Percentiles rank a stretch among this genome's conserved stretches.
These are phyloP conservation scores for Loxodonta africana DNA, from an alignment of 2,113 vertebrate species.

Conservation along the genomic window DNA sequence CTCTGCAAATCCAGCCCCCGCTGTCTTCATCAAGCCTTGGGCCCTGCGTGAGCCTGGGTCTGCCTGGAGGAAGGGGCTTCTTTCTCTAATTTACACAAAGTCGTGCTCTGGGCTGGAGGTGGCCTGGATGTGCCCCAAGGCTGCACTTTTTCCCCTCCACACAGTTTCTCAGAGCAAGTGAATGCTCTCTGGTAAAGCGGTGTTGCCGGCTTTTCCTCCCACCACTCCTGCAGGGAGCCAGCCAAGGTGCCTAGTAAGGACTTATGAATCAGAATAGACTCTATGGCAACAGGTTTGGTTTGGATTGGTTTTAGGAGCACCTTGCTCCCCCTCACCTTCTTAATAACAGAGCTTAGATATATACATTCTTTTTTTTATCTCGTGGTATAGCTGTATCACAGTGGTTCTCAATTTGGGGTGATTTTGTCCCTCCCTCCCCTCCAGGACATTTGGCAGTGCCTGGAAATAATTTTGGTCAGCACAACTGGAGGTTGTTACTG, in stretches of 20 bases:
- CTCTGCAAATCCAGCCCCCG: background rate
- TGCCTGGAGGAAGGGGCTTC: background rate
- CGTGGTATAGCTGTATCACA: background rate
- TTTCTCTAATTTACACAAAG: background rate
- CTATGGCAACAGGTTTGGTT: no score
- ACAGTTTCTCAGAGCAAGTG: background rate
- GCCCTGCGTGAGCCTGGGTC: background rate
- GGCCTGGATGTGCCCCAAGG: background rate
- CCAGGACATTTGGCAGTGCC: background rate
- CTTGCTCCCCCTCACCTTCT: background rate
- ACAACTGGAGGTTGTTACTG: background rate
- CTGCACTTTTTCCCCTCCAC: background rate
- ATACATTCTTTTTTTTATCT: background rate
- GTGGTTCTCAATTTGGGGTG: background rate
- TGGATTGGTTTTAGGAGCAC: no score
- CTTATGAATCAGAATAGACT: no score
- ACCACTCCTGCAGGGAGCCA: background rate
- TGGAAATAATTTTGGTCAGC: background rate
- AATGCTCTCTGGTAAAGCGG: background rate
- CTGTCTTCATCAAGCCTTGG: background rate
- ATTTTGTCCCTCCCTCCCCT: background rate
- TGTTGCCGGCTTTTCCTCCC: background rate
- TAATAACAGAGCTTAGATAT: background rate
- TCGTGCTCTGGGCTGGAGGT: background rate
- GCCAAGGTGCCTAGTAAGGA: background rate